A percentile compares a stretch with the other conserved stretches of the same genome.
Evolutionary conservation across 1,140 invertebrate species (phyloP).

Genomic region (Lycorma delicatula): DNA sequence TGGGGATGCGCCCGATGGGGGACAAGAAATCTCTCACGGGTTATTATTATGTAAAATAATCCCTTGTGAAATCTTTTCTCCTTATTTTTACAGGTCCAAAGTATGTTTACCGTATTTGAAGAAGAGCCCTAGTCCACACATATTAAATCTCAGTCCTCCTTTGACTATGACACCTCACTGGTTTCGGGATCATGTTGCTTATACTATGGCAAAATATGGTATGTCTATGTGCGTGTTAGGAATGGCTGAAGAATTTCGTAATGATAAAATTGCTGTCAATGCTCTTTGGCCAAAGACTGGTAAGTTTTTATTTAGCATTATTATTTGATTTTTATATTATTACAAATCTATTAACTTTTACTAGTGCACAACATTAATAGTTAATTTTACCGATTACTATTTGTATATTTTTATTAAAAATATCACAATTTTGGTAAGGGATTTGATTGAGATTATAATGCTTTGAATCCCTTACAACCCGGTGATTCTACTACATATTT

Average conservation of each 20-base stretch:
- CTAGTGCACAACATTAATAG: too few species aligned
- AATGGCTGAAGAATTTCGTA: constrained; percentile 86
- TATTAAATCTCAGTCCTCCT: constrained; percentile 93
- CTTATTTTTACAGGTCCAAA: constrained; percentile 67
- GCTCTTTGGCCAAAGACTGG: constrained; percentile 94
- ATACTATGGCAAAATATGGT: constrained; percentile 98
- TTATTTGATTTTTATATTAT: too few species aligned
- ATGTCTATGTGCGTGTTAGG: constrained; percentile 99
- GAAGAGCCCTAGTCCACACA: constrained; percentile 87
- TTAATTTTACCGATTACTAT: too few species aligned
- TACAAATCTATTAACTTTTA: too few species aligned
- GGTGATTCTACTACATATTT: too few species aligned
- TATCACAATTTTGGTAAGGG: too few species aligned
- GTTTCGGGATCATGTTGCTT: constrained; percentile 88
- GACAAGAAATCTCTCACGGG: too few species aligned
- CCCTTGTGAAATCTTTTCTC: constrained; percentile 11
- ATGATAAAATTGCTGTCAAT: constrained; percentile 84
- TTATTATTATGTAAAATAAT: too few species aligned
- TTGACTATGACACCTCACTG: constrained; percentile 82
- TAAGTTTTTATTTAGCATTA: constrained; percentile 39
- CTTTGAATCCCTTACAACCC: too few species aligned
- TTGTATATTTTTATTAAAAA: too few species aligned
- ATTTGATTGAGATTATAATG: too few species aligned
- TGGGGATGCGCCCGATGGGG: too few species aligned
- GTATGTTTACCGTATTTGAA: constrained; percentile 82